Base-by-base conservation (phyloP, 1,140 invertebrate species). In the Tenebrio molitor region DNA sequence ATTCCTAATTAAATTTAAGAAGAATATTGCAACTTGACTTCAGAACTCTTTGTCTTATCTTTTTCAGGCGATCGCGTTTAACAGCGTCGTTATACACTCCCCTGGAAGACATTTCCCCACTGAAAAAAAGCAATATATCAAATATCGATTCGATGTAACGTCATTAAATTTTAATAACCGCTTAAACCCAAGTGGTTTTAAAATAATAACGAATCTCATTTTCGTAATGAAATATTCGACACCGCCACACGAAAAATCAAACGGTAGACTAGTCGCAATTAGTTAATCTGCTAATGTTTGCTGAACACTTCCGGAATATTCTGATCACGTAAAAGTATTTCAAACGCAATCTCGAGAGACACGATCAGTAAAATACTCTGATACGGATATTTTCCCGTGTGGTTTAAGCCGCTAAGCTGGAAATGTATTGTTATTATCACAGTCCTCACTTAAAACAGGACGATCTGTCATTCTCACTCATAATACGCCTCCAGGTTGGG, bases 391-490 rank as follows among this genome's bases (percentile, higher is more conserved):
- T 69, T 69, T 41, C 46, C 46, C 66, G 21, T 46, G 67, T 12
- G 46, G 29, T 53, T 69, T 42, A 66, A 66, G 36, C 25, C 36
- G 17, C 21, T 53, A 69, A 69, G 44, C 67, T 53, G 67, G 21
- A 69, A 69, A 69, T 69, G 44, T 69, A 69, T 69, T 53, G 44
- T 62, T 69, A 69, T 69, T 69, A 62, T 46, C 8, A 36, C 15
- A 10, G 44, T 53, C 46, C 66, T 58, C 46, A 39, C 67, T 53
- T 69, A 36, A 53, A 70, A 70, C 53, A 25, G 8, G 39, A 14
- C 69, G 25, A 70, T 70, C 44, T 36, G 34, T 70, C 69, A 70
- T 68, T 68, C 65, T 68, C 64, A 16, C 65, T 68, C 42, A 68
- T 68, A 46, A 68, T 68, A 68, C 23, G 41, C 65, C 50, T 68